Evolutionary conservation across 1,140 invertebrate genomes (phyloP), one percentile per base, ranked within the genome.

Genomic region (Periplaneta americana): DNA sequence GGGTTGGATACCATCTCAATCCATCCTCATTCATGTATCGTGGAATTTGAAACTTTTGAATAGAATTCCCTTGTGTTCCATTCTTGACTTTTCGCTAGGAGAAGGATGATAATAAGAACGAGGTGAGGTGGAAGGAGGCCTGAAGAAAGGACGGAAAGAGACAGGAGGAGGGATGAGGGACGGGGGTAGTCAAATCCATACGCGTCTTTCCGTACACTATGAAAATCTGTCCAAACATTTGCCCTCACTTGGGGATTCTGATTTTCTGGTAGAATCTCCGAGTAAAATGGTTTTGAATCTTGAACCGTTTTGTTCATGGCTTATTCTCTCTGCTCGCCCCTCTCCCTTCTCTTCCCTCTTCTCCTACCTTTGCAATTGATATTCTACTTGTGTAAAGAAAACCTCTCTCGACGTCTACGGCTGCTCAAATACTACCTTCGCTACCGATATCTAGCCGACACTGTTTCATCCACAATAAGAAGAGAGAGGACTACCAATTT

Each of bases 181-280:
- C 17, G 5, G 39, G 15, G 48, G n/a, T 66, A 66, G 48, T 66
- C 22, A 66, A 66, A 28, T 66, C 48, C 28, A 66, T 28, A 66
- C 48, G 48, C 48, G 48, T 66, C n/a, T 28, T 66, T n/a, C 48
- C 48, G 48, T 66, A 11, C 48, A 2, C 48, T 2, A 57, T 28
- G 32, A n/a, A 35, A 76, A 34, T 76, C 75, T 76, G 75, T 76
- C 34, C 75, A 76, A 76, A 76, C 75, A 76, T 76, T 76, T 76
- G 75, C 75, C 34, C 34, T 34, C 18, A 32, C 75, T 76, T 76
- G 75, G 34, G 75, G 75, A 34, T 76, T 76, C 17, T 33, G 75
- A 76, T 76, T 8, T 76, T 76, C 75, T 66, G 48, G 75, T 76
- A 76, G 33, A 34, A 76, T 13, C 15, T 76, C 8, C 0, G 48